phyloP scores from a whole-genome alignment of 2,888 invertebrate genomes.

The Dinocampus coccinellae region DNA sequence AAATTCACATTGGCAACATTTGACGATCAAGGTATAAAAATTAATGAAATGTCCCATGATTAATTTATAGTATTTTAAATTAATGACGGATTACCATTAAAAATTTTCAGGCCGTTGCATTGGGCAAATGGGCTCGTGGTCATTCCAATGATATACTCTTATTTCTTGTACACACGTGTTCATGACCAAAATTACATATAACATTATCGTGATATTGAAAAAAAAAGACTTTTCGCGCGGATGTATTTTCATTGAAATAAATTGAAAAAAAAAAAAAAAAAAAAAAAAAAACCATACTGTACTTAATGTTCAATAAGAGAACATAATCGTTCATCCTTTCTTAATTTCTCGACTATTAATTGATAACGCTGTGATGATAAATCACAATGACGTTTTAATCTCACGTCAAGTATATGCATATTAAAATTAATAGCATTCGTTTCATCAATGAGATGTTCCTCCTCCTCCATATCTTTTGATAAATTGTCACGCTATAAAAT shows the following conservation, averaged over 20 bases:
- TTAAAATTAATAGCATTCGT: slow-evolving; percentile 70
- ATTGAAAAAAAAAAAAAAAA: slow-evolving; percentile 35
- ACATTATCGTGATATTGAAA: slow-evolving; percentile 45
- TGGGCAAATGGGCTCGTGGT: slow-evolving; percentile 89
- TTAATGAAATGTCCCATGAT: neutral
- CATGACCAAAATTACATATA: slow-evolving; percentile 40
- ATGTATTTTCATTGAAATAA: slow-evolving; percentile 47
- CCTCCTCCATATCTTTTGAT: slow-evolving; percentile 74
- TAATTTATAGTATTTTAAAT: neutral
- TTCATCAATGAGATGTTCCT: slow-evolving; percentile 72
- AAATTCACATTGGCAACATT: slow-evolving; percentile 90
- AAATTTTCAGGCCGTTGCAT: slow-evolving; percentile 77
- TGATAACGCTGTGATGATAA: slow-evolving; percentile 71
- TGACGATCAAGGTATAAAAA: slow-evolving; percentile 80
- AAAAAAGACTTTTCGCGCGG: slow-evolving; percentile 41
- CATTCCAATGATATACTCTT: slow-evolving; percentile 71
- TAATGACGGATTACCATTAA: neutral
- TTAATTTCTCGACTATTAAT: slow-evolving; percentile 58
- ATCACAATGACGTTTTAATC: slow-evolving; percentile 74
- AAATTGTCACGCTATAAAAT: slow-evolving; percentile 67
- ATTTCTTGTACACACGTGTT: slow-evolving; percentile 34
- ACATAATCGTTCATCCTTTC: slow-evolving; percentile 44
- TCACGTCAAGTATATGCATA: slow-evolving; percentile 75
- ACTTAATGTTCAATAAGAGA: slow-evolving; percentile 35
- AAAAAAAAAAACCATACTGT: neutral